Conservation (phyloP, 2,113 vertebrate genomes). For the Sylvietta virens region DNA sequence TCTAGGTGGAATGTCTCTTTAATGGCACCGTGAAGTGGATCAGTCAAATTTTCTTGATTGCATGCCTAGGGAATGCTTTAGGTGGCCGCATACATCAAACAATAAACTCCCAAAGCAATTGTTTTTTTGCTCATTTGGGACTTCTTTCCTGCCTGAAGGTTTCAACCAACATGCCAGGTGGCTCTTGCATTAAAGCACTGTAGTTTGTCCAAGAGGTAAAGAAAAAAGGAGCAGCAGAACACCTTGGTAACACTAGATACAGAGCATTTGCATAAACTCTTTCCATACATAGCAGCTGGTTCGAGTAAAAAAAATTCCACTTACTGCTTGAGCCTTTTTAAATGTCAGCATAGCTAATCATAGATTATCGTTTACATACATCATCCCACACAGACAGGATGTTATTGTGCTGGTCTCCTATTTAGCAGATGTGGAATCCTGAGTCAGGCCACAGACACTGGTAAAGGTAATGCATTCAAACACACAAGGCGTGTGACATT, state of each 20-base stretch:
- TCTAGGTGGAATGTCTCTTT: constrained; percentile 65
- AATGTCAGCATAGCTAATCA: constrained; percentile 24
- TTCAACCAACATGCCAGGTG: constrained; percentile 38
- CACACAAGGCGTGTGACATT: background rate
- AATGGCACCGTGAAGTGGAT: constrained; percentile 57
- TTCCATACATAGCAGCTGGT: constrained; percentile 50
- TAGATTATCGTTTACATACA: constrained; percentile 12
- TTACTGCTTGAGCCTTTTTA: constrained; percentile 42
- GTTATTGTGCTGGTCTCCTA: background rate
- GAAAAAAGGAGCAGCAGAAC: constrained; percentile 45
- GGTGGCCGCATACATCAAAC: constrained; percentile 20
- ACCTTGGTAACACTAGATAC: constrained; percentile 55
- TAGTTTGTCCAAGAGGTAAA: constrained; percentile 51
- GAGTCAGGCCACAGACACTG: background rate
- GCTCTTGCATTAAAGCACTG: constrained; percentile 37
- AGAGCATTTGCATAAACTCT: constrained; percentile 66
- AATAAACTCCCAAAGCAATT: constrained; percentile 48
- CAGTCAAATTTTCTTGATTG: constrained; percentile 71
- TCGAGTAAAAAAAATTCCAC: constrained; percentile 65
- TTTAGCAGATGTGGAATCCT: background rate
- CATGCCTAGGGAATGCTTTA: constrained; percentile 26
- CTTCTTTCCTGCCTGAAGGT: background rate
- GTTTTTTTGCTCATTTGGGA: background rate
- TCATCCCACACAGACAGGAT: background rate
- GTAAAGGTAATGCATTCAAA: background rate